A percentile compares a stretch with the other conserved stretches of the same genome.
Evolutionary conservation across 1,140 invertebrate genomes (phyloP).

Genomic region (Chlorops oryzae): DNA sequence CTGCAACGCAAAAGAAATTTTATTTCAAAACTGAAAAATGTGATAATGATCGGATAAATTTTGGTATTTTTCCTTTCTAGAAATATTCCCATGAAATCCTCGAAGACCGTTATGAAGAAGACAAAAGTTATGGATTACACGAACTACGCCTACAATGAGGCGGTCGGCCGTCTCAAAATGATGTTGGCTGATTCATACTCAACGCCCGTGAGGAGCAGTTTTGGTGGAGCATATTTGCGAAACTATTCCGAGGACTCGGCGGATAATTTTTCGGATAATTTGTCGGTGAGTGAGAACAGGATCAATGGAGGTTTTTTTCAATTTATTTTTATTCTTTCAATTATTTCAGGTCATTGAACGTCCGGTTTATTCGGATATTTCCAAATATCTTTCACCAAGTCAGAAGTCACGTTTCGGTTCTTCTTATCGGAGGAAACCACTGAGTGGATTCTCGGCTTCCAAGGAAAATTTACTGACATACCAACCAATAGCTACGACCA

Average conservation of each 20-base stretch:
- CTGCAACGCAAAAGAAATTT: slow-evolving; percentile 1
- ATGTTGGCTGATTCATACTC: slow-evolving; percentile 68
- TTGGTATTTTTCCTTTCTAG: slow-evolving; percentile 16
- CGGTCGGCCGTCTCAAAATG: slow-evolving; percentile 68
- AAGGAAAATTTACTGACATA: slow-evolving; percentile 32
- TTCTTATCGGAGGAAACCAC: slow-evolving; percentile 29
- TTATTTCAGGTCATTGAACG: slow-evolving; percentile 34
- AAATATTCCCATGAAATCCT: slow-evolving; percentile 42
- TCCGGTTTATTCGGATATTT: slow-evolving; percentile 45
- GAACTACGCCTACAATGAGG: slow-evolving; percentile 73
- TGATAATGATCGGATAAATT: background rate
- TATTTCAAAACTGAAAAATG: slow-evolving; percentile 3
- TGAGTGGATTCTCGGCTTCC: slow-evolving; percentile 29
- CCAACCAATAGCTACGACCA: slow-evolving; percentile 5
- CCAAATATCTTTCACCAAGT: slow-evolving; percentile 44
- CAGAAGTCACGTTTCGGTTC: slow-evolving; percentile 35
- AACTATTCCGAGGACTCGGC: slow-evolving; percentile 52
- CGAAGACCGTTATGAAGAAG: slow-evolving; percentile 47
- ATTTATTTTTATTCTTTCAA: background rate
- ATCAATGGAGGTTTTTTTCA: background rate
- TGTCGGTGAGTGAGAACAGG: slow-evolving; percentile 27
- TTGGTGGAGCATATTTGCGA: slow-evolving; percentile 30
- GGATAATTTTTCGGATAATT: slow-evolving; percentile 50
- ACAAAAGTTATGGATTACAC: slow-evolving; percentile 66
- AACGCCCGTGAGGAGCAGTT: slow-evolving; percentile 43